These are phyloP conservation scores for Gallinago undulata DNA, from an alignment of 2,113 vertebrate genomes.

Conservation along the genomic window DNA sequence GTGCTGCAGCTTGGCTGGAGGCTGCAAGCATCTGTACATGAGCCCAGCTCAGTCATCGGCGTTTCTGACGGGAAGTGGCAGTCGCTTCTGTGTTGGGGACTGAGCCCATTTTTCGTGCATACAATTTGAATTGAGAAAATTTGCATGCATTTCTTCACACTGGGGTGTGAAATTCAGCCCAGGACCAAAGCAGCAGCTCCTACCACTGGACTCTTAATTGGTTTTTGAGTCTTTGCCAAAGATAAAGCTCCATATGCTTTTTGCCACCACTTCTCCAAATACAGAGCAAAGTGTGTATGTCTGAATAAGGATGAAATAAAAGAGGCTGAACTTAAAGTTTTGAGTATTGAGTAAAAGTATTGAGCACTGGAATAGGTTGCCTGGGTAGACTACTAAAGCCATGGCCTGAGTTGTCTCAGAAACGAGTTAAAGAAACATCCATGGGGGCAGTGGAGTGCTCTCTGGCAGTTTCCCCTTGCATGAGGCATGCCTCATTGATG, in stretches of 20 bases:
- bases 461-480: neutral
- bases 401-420: neutral
- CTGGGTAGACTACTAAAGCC: neutral
- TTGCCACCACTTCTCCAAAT: neutral
- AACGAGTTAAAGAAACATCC: neutral
- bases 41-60: neutral
- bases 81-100: neutral
- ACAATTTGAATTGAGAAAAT: neutral
- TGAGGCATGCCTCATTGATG: neutral
- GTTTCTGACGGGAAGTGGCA: neutral
- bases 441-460: neutral
- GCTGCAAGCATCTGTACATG: conserved; percentile 54
- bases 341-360: neutral
- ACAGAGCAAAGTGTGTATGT: neutral
- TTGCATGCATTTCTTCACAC: neutral
- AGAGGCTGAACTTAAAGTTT: neutral
- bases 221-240: neutral
- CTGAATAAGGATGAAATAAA: neutral
- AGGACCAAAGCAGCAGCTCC: neutral
- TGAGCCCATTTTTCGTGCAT: neutral
- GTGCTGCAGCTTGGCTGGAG: conserved; percentile 53
- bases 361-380: neutral
- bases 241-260: neutral
- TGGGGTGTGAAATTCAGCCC: neutral
- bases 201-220: neutral